Evolutionary conservation across 2,113 vertebrate species (phyloP).

Genomic region (Burhinus bistriatus): DNA sequence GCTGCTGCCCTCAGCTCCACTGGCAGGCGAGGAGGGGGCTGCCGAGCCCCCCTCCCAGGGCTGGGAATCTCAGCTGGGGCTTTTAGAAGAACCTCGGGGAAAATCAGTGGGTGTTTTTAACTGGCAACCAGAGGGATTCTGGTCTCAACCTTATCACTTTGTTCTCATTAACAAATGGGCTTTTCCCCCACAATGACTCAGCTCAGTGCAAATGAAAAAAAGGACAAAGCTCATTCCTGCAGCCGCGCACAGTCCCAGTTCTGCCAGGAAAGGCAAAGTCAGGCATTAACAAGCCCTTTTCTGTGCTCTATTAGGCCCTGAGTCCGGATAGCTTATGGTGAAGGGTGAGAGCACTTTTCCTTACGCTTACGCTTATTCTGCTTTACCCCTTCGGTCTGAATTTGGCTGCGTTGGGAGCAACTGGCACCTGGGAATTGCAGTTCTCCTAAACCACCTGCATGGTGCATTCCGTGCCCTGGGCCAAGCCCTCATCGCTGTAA

Average conservation of each 20-base stretch:
- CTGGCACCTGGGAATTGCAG: neutral
- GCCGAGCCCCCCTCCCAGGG: neutral
- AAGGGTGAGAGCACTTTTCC: neutral
- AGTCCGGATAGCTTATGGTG: neutral
- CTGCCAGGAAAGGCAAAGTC: neutral
- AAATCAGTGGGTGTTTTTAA: neutral
- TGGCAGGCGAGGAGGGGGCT: neutral
- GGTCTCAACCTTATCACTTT: neutral
- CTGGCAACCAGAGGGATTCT: neutral
- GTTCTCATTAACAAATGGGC: neutral
- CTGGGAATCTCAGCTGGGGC: neutral
- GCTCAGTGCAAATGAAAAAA: neutral
- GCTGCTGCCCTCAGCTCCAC: neutral
- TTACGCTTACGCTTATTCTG: rapidly evolving
- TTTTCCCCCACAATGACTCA: neutral
- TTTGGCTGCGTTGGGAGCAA: neutral
- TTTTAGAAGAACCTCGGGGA: neutral
- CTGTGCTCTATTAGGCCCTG: rapidly evolving
- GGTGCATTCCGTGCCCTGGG: neutral
- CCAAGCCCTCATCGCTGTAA: neutral
- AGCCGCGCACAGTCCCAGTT: rapidly evolving
- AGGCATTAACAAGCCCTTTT: neutral
- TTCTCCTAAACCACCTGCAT: neutral
- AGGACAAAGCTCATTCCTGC: neutral
- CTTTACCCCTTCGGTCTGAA: neutral